Conservation (phyloP, 1,140 invertebrate species). For the Drosophila novamexicana region DNA sequence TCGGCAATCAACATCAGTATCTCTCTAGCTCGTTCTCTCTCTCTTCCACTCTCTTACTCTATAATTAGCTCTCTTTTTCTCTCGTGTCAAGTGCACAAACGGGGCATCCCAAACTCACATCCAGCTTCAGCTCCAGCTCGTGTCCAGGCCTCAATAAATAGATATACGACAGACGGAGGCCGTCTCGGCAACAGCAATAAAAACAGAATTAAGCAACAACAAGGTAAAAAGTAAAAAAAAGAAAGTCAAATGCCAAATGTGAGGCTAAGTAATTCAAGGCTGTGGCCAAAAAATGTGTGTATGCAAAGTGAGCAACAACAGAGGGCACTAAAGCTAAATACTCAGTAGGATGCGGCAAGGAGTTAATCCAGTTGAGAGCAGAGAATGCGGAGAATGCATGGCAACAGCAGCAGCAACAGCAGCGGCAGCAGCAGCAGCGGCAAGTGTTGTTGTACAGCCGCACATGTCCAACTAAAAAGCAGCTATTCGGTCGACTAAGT, state of each 20-base stretch:
- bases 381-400: not conserved
- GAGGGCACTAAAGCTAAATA: not conserved
- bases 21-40: conserved; percentile 6
- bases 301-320: conserved; percentile 10
- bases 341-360: conserved; percentile 3
- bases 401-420: conserved; percentile 11
- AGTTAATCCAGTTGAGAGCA: not conserved
- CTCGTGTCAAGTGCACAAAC: conserved; percentile 1
- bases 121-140: not conserved
- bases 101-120: not conserved
- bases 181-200: not conserved
- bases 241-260: conserved; percentile 62
- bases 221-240: not conserved
- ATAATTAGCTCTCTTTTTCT: not conserved
- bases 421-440: conserved; percentile 1
- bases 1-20: conserved; percentile 1
- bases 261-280: conserved; percentile 51
- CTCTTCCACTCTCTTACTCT: not conserved
- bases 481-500: conserved; percentile 12
- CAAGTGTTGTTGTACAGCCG: conserved; percentile 26
- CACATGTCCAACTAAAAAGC: conserved; percentile 14
- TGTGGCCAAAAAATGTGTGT: conserved; percentile 25
- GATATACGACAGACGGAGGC: not conserved
- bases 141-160: not conserved
- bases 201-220: not conserved